Base-by-base conservation (phyloP, 2,797 vertebrate genomes). In the Poecilia gillii region DNA sequence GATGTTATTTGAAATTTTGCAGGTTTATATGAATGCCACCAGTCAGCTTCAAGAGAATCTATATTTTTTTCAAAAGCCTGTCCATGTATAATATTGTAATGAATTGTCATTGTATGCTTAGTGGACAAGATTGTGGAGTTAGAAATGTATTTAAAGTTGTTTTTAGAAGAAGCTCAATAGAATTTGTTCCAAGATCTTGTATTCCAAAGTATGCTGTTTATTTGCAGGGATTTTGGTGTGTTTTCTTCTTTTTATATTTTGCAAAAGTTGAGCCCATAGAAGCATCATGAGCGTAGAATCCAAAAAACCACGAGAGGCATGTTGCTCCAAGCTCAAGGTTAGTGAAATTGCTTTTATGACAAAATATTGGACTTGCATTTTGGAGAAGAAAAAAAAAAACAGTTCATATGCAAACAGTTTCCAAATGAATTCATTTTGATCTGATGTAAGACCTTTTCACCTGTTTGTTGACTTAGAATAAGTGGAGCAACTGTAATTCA, bases 291-390 rank as follows among this genome's bases (percentile, higher is more conserved):
- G 94, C 73, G 92, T 93, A 33, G 94, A 96, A 49, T 84, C 94
- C 79, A 94, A 91, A 84, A 81, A 87, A 78, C 12, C 89, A 76
- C 85, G 76, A 53, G 84, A 91, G 74, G 75, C 79, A 57, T 92
- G 94, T 76, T 95, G 94, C 90, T 94, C 95, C 81, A 94, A 95
- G 87, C 88, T 96, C 41, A 96, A 96, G 96, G 96, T 96, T 4
- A 14, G 91, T 88, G 18, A 81, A 78, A 73, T n/a, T 39, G 1
- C 64, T 68, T 25, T 39, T 68, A 23, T 68, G 20, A 68, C 36
- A 41, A 68, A 9, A 23, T 41, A 5, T 25, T 23, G 1, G 64
- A 41, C 18, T 68, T 25, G 20, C 33, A 41, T 39, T 68, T 41
- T 68, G 20, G 18, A 36, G 49, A n/a, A n/a, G 20, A 49, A 3